Evolutionary conservation across 1,140 invertebrate genomes (phyloP).

Genomic region (Caenorhabditis inopinata): DNA sequence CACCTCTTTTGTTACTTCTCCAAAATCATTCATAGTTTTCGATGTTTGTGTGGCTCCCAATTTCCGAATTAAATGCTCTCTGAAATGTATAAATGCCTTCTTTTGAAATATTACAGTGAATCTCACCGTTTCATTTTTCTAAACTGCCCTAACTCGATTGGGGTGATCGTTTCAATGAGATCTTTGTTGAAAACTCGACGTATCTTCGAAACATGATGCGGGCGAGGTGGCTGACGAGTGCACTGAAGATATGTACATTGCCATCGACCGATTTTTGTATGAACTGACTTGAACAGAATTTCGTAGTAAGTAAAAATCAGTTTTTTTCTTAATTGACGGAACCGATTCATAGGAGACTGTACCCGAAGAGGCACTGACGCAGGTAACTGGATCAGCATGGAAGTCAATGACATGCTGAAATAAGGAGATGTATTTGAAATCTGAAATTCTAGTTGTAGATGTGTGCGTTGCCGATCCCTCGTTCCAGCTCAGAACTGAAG

Average conservation of each 20-base stretch:
- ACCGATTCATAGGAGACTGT: not conserved
- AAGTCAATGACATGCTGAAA: conserved; percentile 11
- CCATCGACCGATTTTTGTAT: too few relatives aligned
- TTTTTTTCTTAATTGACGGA: not conserved
- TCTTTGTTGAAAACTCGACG: not conserved
- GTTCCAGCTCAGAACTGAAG: not conserved
- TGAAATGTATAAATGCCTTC: not conserved
- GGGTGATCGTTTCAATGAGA: not conserved
- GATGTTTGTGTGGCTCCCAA: not conserved
- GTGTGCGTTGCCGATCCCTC: not conserved
- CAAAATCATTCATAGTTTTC: not conserved
- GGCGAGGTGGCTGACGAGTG: not conserved
- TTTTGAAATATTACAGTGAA: too few relatives aligned
- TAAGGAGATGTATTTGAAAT: not conserved
- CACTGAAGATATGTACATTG: not conserved
- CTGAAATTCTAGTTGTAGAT: not conserved
- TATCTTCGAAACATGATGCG: not conserved
- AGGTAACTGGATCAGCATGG: conserved; percentile 4
- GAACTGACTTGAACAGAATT: too few relatives aligned
- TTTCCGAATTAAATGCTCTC: not conserved
- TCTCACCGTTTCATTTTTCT: not conserved
- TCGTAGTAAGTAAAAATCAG: too few relatives aligned
- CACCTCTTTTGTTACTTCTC: not conserved
- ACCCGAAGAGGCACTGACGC: conserved; percentile 5
- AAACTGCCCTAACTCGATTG: not conserved